A percentile compares a stretch with the other conserved stretches of the same genome.
phyloP scores from a whole-genome alignment of 1,140 invertebrate genomes.

The Lucilia cuprina region DNA sequence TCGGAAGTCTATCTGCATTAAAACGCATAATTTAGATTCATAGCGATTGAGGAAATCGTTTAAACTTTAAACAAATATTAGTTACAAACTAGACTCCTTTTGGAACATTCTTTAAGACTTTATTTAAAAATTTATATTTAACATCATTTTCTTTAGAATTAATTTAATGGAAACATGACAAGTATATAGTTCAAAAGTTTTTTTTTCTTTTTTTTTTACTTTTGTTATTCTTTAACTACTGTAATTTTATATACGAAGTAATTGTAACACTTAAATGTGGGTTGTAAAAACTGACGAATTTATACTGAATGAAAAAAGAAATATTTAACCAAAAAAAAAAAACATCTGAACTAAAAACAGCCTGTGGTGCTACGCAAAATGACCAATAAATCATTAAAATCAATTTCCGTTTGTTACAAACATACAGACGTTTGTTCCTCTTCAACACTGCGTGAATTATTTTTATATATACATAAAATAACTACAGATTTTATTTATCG shows the following conservation, averaged over 20 bases:
- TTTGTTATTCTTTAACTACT: background rate
- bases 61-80: no score
- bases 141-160: no score
- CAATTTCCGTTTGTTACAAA: slow-evolving; percentile 37
- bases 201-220: no score
- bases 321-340: no score
- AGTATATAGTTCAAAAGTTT: no score
- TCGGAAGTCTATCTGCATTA: no score
- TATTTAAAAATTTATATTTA: no score
- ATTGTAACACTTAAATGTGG: background rate
- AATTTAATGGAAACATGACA: no score
- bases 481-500: background rate
- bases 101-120: no score
- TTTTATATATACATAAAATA: background rate
- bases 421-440: background rate
- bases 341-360: background rate
- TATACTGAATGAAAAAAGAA: background rate
- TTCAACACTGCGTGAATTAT: slow-evolving; percentile 18
- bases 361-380: slow-evolving; percentile 26
- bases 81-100: no score
- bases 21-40: no score
- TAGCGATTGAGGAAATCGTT: no score
- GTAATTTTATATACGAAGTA: slow-evolving; percentile 1
- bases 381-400: slow-evolving; percentile 40
- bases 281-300: background rate